A percentile compares a stretch with the other conserved stretches of the same genome.
Conservation (phyloP, 2,797 vertebrate species). For the Calcarius lapponicus region DNA sequence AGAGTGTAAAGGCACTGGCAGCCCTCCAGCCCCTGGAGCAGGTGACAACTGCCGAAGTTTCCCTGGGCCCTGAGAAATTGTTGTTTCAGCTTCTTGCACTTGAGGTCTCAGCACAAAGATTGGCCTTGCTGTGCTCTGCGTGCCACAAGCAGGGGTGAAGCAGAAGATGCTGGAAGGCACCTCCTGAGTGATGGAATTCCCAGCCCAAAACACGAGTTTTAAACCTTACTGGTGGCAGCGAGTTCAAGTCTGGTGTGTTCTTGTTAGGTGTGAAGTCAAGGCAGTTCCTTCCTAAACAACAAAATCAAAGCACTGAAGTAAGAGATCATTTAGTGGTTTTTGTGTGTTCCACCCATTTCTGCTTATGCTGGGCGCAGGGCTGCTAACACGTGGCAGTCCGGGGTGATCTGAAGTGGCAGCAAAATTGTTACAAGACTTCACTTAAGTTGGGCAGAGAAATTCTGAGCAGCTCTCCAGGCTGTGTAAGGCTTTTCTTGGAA, state of each 20-base stretch:
- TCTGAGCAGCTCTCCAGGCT: background rate
- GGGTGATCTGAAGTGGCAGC: background rate
- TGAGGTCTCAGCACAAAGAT: fast-evolving
- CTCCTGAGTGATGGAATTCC: background rate
- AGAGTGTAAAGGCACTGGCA: background rate
- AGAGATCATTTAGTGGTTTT: background rate
- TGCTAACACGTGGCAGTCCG: fast-evolving
- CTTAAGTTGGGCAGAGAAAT: background rate
- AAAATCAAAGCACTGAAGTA: background rate
- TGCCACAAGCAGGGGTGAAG: background rate
- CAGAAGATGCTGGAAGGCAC: background rate
- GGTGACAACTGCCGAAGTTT: background rate
- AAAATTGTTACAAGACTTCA: background rate
- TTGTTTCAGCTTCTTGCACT: background rate
- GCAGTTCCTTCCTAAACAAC: background rate
- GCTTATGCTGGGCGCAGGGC: background rate
- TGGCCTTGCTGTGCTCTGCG: background rate
- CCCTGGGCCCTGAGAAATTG: background rate
- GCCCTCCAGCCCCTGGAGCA: background rate
- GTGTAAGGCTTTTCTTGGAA: background rate
- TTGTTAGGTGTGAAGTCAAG: background rate
- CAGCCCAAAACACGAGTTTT: background rate
- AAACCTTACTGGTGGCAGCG: background rate
- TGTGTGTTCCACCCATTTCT: background rate
- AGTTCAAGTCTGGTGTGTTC: background rate